These are phyloP conservation scores for Eriocheir sinensis DNA, from an alignment of 1,140 invertebrate species.

Conservation along the genomic window DNA sequence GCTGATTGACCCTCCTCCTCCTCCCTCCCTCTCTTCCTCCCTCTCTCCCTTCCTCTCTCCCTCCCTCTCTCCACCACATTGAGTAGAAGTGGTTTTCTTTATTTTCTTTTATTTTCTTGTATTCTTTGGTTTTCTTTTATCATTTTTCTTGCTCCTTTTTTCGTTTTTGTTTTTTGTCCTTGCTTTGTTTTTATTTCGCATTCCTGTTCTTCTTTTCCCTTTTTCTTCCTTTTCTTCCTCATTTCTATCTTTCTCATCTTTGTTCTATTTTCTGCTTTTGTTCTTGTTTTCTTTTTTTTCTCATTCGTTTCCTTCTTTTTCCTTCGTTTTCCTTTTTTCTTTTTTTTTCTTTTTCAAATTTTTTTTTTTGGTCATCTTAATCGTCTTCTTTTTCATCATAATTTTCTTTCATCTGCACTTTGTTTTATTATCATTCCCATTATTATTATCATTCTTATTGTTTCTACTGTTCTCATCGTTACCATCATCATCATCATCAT, in stretches of 20 bases:
- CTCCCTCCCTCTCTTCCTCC: no score
- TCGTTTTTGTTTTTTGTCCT: background rate
- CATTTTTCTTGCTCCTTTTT: background rate
- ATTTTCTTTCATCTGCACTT: background rate
- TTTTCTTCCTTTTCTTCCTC: background rate
- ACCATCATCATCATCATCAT: background rate
- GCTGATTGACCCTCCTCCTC: constrained; percentile 18
- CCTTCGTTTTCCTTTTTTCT: background rate
- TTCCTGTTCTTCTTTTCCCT: background rate
- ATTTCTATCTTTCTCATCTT: no score
- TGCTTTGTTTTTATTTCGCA: no score
- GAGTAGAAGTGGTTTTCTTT: no score
- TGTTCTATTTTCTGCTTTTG: background rate
- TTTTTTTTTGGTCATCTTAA: no score
- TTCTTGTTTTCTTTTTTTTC: no score
- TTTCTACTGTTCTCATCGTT: background rate
- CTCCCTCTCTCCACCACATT: background rate
- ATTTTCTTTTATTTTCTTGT: background rate
- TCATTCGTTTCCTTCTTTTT: background rate
- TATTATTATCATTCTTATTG: background rate
- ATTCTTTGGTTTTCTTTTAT: background rate
- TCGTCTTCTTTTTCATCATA: background rate
- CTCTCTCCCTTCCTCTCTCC: no score
- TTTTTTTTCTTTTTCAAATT: no score
- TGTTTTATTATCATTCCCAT: background rate